Evolutionary conservation across 2,797 vertebrate species (phyloP), one percentile per base, ranked within the genome.

Genomic region (Dipus sagitta): DNA sequence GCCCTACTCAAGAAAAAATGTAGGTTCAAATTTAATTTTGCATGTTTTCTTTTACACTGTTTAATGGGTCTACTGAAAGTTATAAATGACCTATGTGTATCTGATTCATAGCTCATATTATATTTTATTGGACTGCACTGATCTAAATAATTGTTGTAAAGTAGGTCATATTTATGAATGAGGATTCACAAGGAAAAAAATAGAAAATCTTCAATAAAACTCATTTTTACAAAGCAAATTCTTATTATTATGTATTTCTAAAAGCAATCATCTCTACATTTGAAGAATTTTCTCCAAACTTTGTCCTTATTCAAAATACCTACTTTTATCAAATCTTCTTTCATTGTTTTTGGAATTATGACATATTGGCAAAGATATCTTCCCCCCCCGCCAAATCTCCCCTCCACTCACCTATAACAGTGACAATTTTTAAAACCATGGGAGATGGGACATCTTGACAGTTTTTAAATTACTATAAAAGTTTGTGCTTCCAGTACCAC

Each of bases 391-490:
- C 42, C 42, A 47, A 15, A 47, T 7, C 18, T 24, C 2, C 32
- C 18, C 23, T 88, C 42, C 32, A 64, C 3, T 77, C 5, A 34
- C 2, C 42, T 2, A 87, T 26, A 83, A 65, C 38, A 64, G 28
- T 28, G 52, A 58, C 23, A 32, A 11, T 17, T 77, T 84, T 38
- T 80, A 78, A 88, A 83, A 7, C 18, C 54, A 32, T 1, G 0
- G 58, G 64, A 94, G 8, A 11, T 6, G 86, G 34, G 71, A 34
- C 17, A 87, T 76, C 88, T 68, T 72, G 68, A 68, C 91, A 94
- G 62, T 7, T 80, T 86, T 86, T 20, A 70, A 91, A 72, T 92
- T 86, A 86, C n/a, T 76, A 42, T 62, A 68, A 94, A 93, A 68
- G 7, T 68, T 84, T 70, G 14, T 28, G 6, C 13, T 24, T 4